Evolutionary conservation across 2,797 vertebrate genomes (phyloP), one percentile per base, ranked within the genome.

Genomic region (Poeciliopsis gracilis): DNA sequence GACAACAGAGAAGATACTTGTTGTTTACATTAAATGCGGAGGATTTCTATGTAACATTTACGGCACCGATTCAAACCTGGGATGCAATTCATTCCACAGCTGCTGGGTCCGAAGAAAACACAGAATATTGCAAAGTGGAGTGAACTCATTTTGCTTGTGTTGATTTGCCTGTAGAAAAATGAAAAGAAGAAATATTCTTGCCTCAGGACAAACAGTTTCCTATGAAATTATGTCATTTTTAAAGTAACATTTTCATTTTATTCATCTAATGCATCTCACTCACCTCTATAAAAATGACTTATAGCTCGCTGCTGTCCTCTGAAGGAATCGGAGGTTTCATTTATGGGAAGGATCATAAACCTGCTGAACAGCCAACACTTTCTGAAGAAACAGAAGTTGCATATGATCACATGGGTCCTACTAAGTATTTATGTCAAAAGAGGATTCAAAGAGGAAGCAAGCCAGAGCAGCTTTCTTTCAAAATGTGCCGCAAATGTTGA

Each of bases 71-170:
- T 72, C 70, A 72, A 66, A 84, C 77, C 84, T 77, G 30, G 25
- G 33, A 46, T 2, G 82, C 74, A 76, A 4, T 16, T 51, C 16
- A 9, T 18, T 45, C 80, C 33, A 75, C 76, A 71, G 30, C 30
- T 41, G 46, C 45, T 73, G 43, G 30, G 12, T 51, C 41, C 67
- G 11, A 82, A 49, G n/a, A 85, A 71, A n/a, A 84, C 13, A 30
- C 75, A 75, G 33, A 90, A 13, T 80, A 86, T 57, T 53, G 81
- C 3, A 0, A 28, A 61, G 45, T 25, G 67, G 47, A 85, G 38
- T 69, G 80, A 71, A 71, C 33, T 30, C 86, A 88, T 84, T 9
- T 23, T 77, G 4, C 13, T 71, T 76, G 33, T 66, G 46, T 5
- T n/a, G 25, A 13, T 46, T 63, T 55, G 66, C 7, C 23, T 25